A percentile compares a stretch with the other conserved stretches of the same genome.
Conservation (phyloP, 2,797 vertebrate species). For the Enteromius mattozi region DNA sequence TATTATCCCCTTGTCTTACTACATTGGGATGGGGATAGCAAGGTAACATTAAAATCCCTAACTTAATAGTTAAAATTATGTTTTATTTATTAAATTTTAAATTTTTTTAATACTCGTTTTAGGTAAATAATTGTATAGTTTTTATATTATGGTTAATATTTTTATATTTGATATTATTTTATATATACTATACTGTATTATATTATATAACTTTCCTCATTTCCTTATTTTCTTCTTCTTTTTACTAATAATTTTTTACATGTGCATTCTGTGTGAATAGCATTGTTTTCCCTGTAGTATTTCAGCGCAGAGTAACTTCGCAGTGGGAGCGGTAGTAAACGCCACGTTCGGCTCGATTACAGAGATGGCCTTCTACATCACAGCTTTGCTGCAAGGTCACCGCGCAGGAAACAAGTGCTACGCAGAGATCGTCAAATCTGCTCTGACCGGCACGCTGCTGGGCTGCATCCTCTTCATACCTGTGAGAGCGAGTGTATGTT, state of each 20-base stretch:
- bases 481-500: slow-evolving; percentile 71
- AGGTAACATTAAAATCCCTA: slow-evolving; percentile 74
- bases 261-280: not conserved
- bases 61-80: not conserved
- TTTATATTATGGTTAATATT: too few relatives aligned
- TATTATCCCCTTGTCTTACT: slow-evolving; percentile 90
- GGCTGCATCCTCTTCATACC: slow-evolving; percentile 89
- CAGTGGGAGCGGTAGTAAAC: slow-evolving; percentile 88
- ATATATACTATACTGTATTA: too few relatives aligned
- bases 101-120: too few relatives aligned
- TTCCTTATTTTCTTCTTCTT: not conserved
- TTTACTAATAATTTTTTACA: not conserved
- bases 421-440: slow-evolving; percentile 87
- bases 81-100: not conserved
- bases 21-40: slow-evolving; percentile 92
- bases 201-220: not conserved
- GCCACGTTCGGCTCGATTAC: slow-evolving; percentile 90
- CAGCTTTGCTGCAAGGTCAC: slow-evolving; percentile 84
- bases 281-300: slow-evolving; percentile 73
- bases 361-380: slow-evolving; percentile 92
- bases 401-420: slow-evolving; percentile 82
- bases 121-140: not conserved
- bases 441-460: slow-evolving; percentile 85
- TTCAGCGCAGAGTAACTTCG: slow-evolving; percentile 90
- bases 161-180: not conserved